These are phyloP conservation scores for Ptychadena robeensis DNA, from an alignment of 2,797 vertebrate species.

Conservation along the genomic window DNA sequence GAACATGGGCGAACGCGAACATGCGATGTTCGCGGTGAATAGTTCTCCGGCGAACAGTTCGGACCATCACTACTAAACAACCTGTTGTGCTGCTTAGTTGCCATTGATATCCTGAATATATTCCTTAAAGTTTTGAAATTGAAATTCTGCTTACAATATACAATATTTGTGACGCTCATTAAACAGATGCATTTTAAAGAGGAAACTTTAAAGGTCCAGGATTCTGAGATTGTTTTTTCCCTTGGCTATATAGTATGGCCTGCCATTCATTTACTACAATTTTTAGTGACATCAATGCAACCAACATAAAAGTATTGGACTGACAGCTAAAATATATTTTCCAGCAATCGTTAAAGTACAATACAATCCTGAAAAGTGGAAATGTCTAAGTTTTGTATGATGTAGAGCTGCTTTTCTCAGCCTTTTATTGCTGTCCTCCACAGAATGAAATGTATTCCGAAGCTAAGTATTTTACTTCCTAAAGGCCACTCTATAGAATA, in stretches of 20 bases:
- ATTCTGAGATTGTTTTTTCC: neutral
- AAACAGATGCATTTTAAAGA: neutral
- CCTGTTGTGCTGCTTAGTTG: too few relatives aligned
- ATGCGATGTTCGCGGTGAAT: too few relatives aligned
- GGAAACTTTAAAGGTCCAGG: neutral
- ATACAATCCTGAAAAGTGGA: neutral
- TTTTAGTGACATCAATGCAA: neutral
- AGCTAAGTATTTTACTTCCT: conserved; percentile 22
- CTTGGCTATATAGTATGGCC: neutral
- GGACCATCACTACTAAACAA: too few relatives aligned
- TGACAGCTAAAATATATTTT: conserved; percentile 4
- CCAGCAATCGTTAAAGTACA: conserved; percentile 7
- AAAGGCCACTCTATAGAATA: conserved; percentile 20
- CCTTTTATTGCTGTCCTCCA: conserved; percentile 7
- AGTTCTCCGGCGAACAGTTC: too few relatives aligned
- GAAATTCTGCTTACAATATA: too few relatives aligned
- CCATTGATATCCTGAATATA: too few relatives aligned
- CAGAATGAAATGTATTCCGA: conserved; percentile 25
- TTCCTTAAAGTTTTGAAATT: too few relatives aligned
- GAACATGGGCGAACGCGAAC: too few relatives aligned
- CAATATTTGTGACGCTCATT: neutral
- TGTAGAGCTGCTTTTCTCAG: conserved; percentile 11
- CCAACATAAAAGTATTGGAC: neutral
- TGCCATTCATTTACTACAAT: neutral
- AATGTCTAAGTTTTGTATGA: conserved; percentile 12